Percentiles rank a stretch among this genome's conserved stretches.
phyloP scores from a whole-genome alignment of 1,140 invertebrate genomes.

The Ridgeia piscesae region DNA sequence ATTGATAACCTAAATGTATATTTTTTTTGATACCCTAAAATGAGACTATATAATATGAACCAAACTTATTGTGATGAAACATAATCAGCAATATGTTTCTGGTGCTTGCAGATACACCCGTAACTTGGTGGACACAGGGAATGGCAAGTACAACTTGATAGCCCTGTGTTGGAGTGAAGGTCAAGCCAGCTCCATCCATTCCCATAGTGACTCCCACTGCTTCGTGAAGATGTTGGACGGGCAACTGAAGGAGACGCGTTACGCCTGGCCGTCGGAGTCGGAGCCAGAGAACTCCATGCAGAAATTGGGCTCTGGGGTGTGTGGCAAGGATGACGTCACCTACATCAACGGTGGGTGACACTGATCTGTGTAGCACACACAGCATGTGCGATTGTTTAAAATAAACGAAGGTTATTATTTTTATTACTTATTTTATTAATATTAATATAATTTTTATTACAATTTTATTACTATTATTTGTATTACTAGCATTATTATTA shows the following conservation, averaged over 20 bases:
- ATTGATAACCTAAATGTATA: neutral
- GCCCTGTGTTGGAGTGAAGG: slow-evolving; percentile 95
- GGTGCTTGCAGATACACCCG: slow-evolving; percentile 50
- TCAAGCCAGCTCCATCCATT: slow-evolving; percentile 93
- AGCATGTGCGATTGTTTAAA: no score
- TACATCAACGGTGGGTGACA: slow-evolving; percentile 88
- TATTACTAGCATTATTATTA: no score
- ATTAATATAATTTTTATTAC: no score
- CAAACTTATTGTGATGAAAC: neutral
- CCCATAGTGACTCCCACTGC: slow-evolving; percentile 94
- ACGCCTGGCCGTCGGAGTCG: slow-evolving; percentile 68
- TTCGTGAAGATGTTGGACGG: slow-evolving; percentile 80
- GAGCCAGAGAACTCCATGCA: slow-evolving; percentile 44
- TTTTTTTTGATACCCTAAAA: neutral
- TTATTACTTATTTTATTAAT: no score
- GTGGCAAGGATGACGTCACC: slow-evolving; percentile 78
- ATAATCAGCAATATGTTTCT: neutral
- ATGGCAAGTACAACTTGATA: slow-evolving; percentile 98
- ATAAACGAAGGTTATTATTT: no score
- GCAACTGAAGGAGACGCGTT: slow-evolving; percentile 67
- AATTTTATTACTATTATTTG: no score
- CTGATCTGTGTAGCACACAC: neutral
- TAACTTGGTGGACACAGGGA: slow-evolving; percentile 61
- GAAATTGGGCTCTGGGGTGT: slow-evolving; percentile 66
- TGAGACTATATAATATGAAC: neutral